Evolutionary conservation across 2,797 vertebrate genomes (phyloP), one percentile per base, ranked within the genome.

Genomic region (Myotis daubentonii): DNA sequence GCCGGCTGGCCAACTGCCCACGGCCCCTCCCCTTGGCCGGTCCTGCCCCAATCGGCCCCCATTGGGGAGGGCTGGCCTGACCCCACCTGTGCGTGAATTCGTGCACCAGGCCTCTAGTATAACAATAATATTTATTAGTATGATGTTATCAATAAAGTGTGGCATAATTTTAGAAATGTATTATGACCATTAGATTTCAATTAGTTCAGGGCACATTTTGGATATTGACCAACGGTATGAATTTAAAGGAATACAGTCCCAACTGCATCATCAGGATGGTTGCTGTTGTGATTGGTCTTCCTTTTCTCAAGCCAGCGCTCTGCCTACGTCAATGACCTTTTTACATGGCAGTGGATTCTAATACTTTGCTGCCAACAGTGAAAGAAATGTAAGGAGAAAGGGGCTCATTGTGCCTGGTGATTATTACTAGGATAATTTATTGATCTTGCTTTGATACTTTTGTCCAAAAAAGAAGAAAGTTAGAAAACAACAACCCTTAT

Each of bases 361-460:
- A 57, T 65, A 49, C 28, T 89, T 89, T 38, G 84, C 57, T 78
- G 41, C 25, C 23, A 83, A 57, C 4, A 38, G 33, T n/a, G 80
- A 80, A 92, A 93, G 12, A 94, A 79, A 86, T 38, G 5, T 47
- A 76, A 76, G 16, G 33, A 47, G n/a, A 30, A 74, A 85, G 79
- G 30, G 10, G 6, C 17, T 87, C 55, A 33, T 53, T 76, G 38
- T 79, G 15, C 12, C 68, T 74, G 25, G 11, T 70, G 28, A 78
- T 36, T 82, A 41, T 71, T 87, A 13, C n/a, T 89, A 53, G n/a
- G 36, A 70, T 85, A 91, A 71, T 84, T 95, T 94, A 38, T 72
- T 57, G 13, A 78, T 33, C 33, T 53, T 76, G 53, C 30, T 74
- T 80, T 87, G 13, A 89, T 57, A 6, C 1, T 78, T 95, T 92